Base-by-base conservation (phyloP, 2,888 invertebrate species). In the Chydorus sphaericus region DNA sequence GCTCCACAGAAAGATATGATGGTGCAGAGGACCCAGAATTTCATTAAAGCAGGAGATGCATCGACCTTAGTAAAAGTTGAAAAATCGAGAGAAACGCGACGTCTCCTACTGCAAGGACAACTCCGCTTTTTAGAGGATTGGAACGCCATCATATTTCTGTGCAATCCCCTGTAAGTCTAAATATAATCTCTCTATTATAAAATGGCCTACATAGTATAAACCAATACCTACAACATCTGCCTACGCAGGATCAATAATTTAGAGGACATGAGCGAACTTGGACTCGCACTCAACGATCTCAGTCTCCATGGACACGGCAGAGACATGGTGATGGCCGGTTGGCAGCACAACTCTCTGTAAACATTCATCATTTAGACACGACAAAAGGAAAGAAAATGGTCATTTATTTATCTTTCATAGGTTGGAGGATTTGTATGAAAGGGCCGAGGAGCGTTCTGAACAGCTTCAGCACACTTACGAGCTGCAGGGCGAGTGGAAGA, bases 281-380 rank as follows among this genome's bases (percentile, higher is more conserved):
- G 85, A 0, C 70, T 90, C 4, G 89, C 77, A 67, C 66, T 91
- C 48, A 86, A 87, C 60, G 90, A 90, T 67, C 72, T 91, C 62
- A 90, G 88, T 69, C 80, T 82, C 0, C 89, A 90, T 64, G 90
- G 90, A 0, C 72, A 88, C 36, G 86, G 88, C 61, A 78, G 82
- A 44, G 88, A 88, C 69, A 77, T 89, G 75, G 82, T 88, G 1
- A 73, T 89, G 61, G 79, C 82, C 20, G 88, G 88, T 3, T 88
- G 87, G 87, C 86, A 87, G 64, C 87, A 88, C 65, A 79, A 82
- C 60, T 62, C 62, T 29, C 59, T 58, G 62, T 26, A 16, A 23
- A 11, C 29, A 23, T 48, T 16, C n/a, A 5, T 14, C 4, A 20
- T 49, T 55, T 38, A 16, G 26, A 18, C 36, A 33, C 33, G 18